Evolutionary conservation across 2,888 invertebrate genomes (phyloP).

Genomic region (Nemotelus nigrinus): DNA sequence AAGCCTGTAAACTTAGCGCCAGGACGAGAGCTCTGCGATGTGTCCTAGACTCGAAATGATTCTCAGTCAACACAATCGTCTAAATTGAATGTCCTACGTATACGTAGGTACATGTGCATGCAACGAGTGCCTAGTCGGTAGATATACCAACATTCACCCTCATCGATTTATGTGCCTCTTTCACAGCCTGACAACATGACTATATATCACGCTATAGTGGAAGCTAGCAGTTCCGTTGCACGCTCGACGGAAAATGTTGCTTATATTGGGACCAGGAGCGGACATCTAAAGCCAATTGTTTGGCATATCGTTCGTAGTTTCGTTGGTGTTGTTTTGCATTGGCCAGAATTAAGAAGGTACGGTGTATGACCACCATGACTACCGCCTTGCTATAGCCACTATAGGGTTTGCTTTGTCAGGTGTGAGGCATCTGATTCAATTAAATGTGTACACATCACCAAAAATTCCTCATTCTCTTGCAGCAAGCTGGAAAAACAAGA

Average conservation of each 20-base stretch:
- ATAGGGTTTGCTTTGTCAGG: not conserved
- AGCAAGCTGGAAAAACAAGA: constrained; percentile 53
- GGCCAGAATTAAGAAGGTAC: constrained; percentile 19
- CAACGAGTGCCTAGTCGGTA: not conserved
- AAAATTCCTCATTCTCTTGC: constrained; percentile 51
- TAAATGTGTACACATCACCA: constrained; percentile 54
- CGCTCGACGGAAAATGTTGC: constrained; percentile 14
- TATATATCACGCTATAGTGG: not conserved
- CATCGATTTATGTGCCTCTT: constrained; percentile 18
- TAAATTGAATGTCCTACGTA: constrained; percentile 51
- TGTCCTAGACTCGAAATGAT: constrained; percentile 16
- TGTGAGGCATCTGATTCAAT: constrained; percentile 52
- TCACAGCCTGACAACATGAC: not conserved
- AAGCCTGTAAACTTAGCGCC: not conserved
- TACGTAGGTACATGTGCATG: constrained; percentile 41
- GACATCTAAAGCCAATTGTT: not conserved
- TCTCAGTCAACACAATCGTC: constrained; percentile 53
- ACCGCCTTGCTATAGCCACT: not conserved
- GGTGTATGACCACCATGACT: not conserved
- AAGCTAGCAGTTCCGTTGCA: not conserved
- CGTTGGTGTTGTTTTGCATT: constrained; percentile 8
- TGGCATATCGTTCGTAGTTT: not conserved
- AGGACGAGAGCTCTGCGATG: not conserved
- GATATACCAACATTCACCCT: not conserved
- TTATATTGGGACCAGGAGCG: not conserved